Evolutionary conservation across 2,797 vertebrate species (phyloP), one percentile per base, ranked within the genome.

Genomic region (Periparus ater): DNA sequence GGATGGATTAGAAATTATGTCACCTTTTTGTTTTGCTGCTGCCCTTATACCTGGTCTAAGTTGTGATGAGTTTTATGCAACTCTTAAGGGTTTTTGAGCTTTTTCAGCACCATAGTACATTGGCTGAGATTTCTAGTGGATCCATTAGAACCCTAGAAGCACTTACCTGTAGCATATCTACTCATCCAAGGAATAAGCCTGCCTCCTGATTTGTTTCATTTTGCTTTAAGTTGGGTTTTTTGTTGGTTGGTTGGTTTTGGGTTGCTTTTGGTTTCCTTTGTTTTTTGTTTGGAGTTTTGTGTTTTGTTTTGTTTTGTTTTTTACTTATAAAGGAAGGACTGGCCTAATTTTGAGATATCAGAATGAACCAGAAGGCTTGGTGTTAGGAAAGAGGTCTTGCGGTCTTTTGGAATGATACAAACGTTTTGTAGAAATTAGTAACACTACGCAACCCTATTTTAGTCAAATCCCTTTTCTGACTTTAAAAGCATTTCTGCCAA

Each of bases 401-500:
- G 63, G 6, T 40, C 38, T 88, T 63, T 60, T 30, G 21, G 36
- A 81, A 21, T 47, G 12, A 36, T 63, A 34, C 10, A 80, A 88
- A 85, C 3, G 9, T 79, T 88, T 54, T 65, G 38, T 53, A 29
- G 58, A 85, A 93, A 75, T 91, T 18, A 77, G 13, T 50, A 63
- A 58, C 1, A 13, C 11, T 2, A 0, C 29, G 17, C 34, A 91
- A 15, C 4, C 30, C 29, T 73, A 42, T 44, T 68, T 42, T 32
- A 86, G 54, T 68, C 36, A 91, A 79, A 80, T 61, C 29, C 4
- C 13, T 66, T 85, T 82, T 68, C 55, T 73, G 48, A 88, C 61
- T 70, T 57, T 82, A 82, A 88, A 92, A 89, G 21, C 47, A 63
- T 45, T 29, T 95, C 81, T 85, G 45, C 38, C 58, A 91, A 94